Evolutionary conservation across 2,113 vertebrate species (phyloP), one percentile per base, ranked within the genome.

Genomic region (Tychaedon coryphoeus): DNA sequence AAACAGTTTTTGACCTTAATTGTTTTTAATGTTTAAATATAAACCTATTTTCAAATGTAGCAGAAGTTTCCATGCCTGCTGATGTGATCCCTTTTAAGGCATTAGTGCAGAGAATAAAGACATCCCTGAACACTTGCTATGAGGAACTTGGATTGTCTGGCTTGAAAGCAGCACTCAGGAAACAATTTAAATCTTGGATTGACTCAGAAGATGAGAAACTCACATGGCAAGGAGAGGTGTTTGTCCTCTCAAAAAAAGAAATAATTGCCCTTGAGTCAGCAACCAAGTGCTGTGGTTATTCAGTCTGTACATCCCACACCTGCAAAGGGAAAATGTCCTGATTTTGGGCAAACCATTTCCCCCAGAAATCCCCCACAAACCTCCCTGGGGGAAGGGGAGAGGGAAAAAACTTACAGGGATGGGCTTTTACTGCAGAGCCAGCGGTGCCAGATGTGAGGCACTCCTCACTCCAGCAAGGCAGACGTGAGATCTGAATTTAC

Each of bases 401-500:
- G 3, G 6, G 6, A 6, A 25, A 10, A 3, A 53, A 17, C 48
- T 48, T 24, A 8, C 45, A 47, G 45, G 19, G 20, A 5, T 16
- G 13, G 77, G 40, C 19, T 69, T 5, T 60, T 6, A 8, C 17
- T 69, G 0, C 33, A 28, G 17, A 12, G 13, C 31, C 34, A 58
- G 33, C 38, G 38, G 40, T 40, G 40, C 40, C 40, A 40, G 40
- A 15, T 2, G 1, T 8, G 22, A 66, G 38, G 7, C 8, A 4
- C 4, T 31, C 19, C 42, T 47, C 3, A 18, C 8, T 14, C 20
- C 28, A 26, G 33, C 28, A 23, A 29, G 20, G 17, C 28, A 77
- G 13, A 15, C 8, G 5, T 0, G 19, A 56, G 26, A 1, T 57
- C 34, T 4, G 14, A 12, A 28, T 12, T n/a, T 8, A 6, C 7